Evolutionary conservation across 2,888 invertebrate genomes (phyloP).

Genomic region (Pogonocherus hispidulus): DNA sequence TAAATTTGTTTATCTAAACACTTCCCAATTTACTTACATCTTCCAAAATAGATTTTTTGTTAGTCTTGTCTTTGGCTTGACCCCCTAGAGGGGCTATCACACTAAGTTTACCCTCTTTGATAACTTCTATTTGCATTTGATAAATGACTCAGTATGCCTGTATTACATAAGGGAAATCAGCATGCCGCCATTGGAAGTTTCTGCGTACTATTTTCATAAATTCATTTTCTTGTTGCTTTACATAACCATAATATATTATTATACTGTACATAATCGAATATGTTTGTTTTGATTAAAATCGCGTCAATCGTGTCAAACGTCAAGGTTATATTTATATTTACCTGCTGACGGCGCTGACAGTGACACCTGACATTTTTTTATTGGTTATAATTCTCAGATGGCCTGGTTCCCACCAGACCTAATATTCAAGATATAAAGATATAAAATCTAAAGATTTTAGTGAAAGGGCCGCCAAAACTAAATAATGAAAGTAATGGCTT

Average conservation of each 20-base stretch:
- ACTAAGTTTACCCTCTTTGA: slow-evolving; percentile 24
- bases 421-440: background rate
- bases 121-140: slow-evolving; percentile 35
- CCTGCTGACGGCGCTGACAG: background rate
- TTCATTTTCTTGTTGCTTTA: background rate
- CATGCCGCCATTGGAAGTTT: background rate
- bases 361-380: slow-evolving; percentile 1
- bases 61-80: slow-evolving; percentile 38
- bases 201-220: slow-evolving; percentile 1
- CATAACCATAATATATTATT: slow-evolving; percentile 1
- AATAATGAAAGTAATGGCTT: no score
- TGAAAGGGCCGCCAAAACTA: no score
- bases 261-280: background rate
- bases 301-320: background rate
- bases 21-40: slow-evolving; percentile 45
- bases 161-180: slow-evolving; percentile 2
- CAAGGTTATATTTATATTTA: background rate
- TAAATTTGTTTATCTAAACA: slow-evolving; percentile 15
- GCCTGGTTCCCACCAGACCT: background rate
- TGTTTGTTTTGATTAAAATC: background rate
- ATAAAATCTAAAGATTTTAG: background rate
- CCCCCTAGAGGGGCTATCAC: slow-evolving; percentile 39
- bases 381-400: slow-evolving; percentile 5
- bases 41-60: slow-evolving; percentile 46
- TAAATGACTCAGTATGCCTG: background rate